phyloP scores from a whole-genome alignment of 2,888 invertebrate genomes.

The Andrena flavipes region DNA sequence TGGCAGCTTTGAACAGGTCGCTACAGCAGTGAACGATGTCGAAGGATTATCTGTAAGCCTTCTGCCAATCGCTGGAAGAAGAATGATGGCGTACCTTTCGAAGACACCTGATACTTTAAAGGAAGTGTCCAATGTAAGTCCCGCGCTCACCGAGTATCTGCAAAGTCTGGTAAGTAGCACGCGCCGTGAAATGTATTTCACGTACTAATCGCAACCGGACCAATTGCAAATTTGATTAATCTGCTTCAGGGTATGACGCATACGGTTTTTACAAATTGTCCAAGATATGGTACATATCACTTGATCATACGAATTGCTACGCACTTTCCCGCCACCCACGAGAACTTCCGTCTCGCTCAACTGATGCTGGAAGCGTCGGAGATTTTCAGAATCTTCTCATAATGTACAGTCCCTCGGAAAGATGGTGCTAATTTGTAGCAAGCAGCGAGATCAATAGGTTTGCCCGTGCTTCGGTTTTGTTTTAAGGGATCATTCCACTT shows the following conservation, averaged over 20 bases:
- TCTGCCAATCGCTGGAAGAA: slow-evolving; percentile 92
- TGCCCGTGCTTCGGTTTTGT: background rate
- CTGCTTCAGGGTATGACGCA: slow-evolving; percentile 71
- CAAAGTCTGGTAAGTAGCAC: slow-evolving; percentile 86
- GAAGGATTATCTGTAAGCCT: slow-evolving; percentile 90
- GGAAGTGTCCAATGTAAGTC: slow-evolving; percentile 91
- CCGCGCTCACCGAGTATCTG: slow-evolving; percentile 91
- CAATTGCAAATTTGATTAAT: background rate
- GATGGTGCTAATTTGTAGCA: slow-evolving; percentile 15
- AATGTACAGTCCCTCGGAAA: background rate
- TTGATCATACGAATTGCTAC: slow-evolving; percentile 77
- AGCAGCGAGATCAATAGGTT: slow-evolving; percentile 28
- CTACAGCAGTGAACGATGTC: slow-evolving; percentile 89
- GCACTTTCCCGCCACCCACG: slow-evolving; percentile 77
- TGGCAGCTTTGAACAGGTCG: slow-evolving; percentile 87
- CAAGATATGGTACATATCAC: slow-evolving; percentile 80
- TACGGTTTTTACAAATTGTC: slow-evolving; percentile 78
- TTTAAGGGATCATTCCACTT: background rate
- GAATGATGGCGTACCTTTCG: slow-evolving; percentile 89
- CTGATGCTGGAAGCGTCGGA: slow-evolving; percentile 79
- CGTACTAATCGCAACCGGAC: background rate
- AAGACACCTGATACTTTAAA: slow-evolving; percentile 87
- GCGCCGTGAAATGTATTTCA: slow-evolving; percentile 15
- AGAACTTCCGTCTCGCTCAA: slow-evolving; percentile 79
- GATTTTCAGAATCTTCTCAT: no score